Evolutionary conservation across 2,888 invertebrate genomes (phyloP).

Genomic region (Listrodromus nycthemerus): DNA sequence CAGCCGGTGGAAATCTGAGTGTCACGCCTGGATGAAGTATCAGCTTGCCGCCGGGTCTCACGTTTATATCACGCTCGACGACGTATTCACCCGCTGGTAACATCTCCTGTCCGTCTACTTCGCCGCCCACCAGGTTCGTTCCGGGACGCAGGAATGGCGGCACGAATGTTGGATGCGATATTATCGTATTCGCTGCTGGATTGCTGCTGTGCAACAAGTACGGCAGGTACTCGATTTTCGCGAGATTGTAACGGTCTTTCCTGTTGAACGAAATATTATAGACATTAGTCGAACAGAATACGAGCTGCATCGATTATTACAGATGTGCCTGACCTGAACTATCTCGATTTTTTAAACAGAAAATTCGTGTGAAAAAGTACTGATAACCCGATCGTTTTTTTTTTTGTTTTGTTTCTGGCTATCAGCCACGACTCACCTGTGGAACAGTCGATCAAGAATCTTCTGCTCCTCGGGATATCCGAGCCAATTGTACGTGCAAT

Average conservation of each 20-base stretch:
- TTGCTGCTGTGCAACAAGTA: constrained; percentile 96
- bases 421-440: constrained; percentile 82
- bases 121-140: constrained; percentile 93
- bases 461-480: constrained; percentile 90
- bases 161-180: constrained; percentile 91
- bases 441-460: constrained; percentile 91
- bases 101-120: constrained; percentile 95
- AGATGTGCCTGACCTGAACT: not conserved
- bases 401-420: not conserved
- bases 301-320: not conserved
- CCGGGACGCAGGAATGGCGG: constrained; percentile 91
- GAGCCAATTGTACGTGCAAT: constrained; percentile 97
- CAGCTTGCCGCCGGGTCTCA: constrained; percentile 96
- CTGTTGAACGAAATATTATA: constrained; percentile 81
- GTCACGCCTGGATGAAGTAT: constrained; percentile 95
- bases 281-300: not conserved
- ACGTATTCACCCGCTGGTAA: constrained; percentile 94
- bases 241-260: constrained; percentile 97
- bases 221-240: constrained; percentile 95
- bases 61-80: constrained; percentile 97
- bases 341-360: not conserved
- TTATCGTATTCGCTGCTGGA: constrained; percentile 93
- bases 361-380: not conserved
- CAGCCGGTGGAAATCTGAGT: constrained; percentile 94
- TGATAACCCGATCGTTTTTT: not conserved